Conservation (phyloP, 2,113 vertebrate genomes). For the Heterochromis multidens region DNA sequence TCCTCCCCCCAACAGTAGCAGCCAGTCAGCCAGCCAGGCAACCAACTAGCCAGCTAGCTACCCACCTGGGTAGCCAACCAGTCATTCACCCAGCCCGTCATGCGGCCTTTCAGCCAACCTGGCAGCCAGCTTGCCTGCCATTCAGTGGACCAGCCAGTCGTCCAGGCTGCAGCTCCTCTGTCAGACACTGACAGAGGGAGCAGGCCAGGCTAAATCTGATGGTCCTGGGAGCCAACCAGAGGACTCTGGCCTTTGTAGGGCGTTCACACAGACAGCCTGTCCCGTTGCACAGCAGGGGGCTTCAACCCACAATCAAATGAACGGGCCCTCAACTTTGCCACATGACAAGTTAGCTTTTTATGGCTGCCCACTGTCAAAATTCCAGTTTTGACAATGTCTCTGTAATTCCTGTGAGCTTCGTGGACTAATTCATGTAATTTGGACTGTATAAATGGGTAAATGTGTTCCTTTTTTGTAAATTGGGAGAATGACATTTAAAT, state of each 20-base stretch:
- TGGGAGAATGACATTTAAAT: constrained; percentile 18
- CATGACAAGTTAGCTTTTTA: constrained; percentile 63
- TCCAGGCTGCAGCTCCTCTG: constrained; percentile 49
- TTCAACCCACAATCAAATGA: constrained; percentile 61
- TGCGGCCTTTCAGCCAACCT: constrained; percentile 46
- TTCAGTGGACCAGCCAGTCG: constrained; percentile 56
- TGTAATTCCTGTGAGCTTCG: constrained; percentile 27
- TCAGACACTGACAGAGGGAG: constrained; percentile 58
- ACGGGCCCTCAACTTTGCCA: constrained; percentile 56
- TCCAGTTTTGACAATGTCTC: constrained; percentile 46
- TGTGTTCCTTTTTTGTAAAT: background rate
- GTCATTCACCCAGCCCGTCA: constrained; percentile 58
- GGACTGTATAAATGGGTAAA: constrained; percentile 6
- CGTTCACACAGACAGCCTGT: constrained; percentile 60
- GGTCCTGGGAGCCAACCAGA: constrained; percentile 63
- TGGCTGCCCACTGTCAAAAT: constrained; percentile 24
- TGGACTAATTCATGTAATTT: constrained; percentile 20
- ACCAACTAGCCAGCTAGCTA: constrained; percentile 55
- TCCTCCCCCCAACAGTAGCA: constrained; percentile 2
- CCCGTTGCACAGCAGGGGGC: constrained; percentile 52
- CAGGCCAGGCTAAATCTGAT: constrained; percentile 59
- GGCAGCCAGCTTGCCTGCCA: constrained; percentile 51
- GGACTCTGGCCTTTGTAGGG: constrained; percentile 64
- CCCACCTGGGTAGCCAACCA: constrained; percentile 60
- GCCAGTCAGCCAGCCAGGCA: constrained; percentile 42